phyloP scores from a whole-genome alignment of 2,797 vertebrate species.

The Furcifer pardalis region DNA sequence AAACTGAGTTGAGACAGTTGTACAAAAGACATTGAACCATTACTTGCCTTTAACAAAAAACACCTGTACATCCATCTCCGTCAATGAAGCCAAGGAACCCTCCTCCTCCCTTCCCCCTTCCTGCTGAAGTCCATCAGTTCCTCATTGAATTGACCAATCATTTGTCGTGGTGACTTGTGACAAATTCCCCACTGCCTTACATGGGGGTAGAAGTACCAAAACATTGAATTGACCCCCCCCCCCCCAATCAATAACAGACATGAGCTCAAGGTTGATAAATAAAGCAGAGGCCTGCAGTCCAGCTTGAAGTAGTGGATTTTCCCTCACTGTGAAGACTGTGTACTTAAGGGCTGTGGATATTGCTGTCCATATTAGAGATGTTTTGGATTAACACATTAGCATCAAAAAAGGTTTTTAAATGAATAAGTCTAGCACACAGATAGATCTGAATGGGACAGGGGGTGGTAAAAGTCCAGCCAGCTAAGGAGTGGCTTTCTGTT shows the following conservation, averaged over 20 bases:
- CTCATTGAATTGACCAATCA: not conserved
- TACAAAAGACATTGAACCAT: slow-evolving; percentile 10
- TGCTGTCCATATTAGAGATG: fast-evolving
- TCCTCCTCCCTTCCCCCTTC: not conserved
- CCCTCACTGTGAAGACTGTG: not conserved
- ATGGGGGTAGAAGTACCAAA: not conserved
- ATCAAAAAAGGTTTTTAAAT: not conserved
- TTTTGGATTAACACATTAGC: slow-evolving; percentile 10
- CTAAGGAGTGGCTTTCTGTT: not conserved
- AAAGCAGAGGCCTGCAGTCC: not conserved
- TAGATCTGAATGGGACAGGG: not conserved
- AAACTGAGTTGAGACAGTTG: not conserved
- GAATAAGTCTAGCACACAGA: not conserved
- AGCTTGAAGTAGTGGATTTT: not conserved
- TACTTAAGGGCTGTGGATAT: not conserved
- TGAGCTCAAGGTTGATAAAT: not conserved
- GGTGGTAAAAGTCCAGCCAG: not conserved
- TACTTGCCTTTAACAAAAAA: not conserved
- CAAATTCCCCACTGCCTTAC: not conserved
- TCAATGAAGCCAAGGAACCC: not conserved
- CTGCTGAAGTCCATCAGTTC: slow-evolving; percentile 6
- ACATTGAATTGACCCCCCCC: not conserved
- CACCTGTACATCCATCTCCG: not conserved
- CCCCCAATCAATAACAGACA: not conserved
- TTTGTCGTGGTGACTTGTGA: slow-evolving; percentile 12